These are phyloP conservation scores for Cydia amplana DNA, from an alignment of 1,140 invertebrate genomes.

Conservation along the genomic window DNA sequence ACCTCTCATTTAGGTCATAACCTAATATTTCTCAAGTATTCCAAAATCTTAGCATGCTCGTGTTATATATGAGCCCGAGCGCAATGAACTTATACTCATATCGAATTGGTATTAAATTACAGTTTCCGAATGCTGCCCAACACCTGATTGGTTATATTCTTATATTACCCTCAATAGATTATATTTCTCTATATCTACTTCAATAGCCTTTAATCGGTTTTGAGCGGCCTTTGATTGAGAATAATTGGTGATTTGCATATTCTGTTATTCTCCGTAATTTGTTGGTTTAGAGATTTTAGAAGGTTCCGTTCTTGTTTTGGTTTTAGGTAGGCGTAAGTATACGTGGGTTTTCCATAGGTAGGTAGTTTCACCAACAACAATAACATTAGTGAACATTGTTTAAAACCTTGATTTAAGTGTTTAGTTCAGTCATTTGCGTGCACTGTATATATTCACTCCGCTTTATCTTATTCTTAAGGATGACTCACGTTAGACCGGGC, in stretches of 20 bases:
- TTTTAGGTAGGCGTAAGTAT: not conserved
- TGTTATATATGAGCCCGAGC: not conserved
- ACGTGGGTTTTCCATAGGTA: not conserved
- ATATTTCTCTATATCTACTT: slow-evolving; percentile 3
- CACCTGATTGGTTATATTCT: slow-evolving; percentile 13
- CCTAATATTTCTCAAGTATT: no score
- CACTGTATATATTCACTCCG: not conserved
- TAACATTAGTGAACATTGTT: not conserved
- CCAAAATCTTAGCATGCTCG: no score
- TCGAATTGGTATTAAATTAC: not conserved
- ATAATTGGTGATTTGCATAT: slow-evolving; percentile 26
- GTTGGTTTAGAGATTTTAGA: not conserved
- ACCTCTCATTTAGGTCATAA: no score
- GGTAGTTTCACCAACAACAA: not conserved
- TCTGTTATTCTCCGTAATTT: not conserved
- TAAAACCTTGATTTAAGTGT: not conserved
- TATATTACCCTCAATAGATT: slow-evolving; percentile 22
- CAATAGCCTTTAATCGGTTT: slow-evolving; percentile 16
- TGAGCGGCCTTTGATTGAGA: slow-evolving; percentile 7
- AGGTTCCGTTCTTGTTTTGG: not conserved
- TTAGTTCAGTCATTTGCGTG: not conserved
- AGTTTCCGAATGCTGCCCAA: not conserved
- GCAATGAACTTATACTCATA: not conserved
- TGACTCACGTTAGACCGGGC: no score
- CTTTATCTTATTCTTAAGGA: no score